Base-by-base conservation (phyloP, 2,888 invertebrate genomes). In the Chymomyza caudatula region DNA sequence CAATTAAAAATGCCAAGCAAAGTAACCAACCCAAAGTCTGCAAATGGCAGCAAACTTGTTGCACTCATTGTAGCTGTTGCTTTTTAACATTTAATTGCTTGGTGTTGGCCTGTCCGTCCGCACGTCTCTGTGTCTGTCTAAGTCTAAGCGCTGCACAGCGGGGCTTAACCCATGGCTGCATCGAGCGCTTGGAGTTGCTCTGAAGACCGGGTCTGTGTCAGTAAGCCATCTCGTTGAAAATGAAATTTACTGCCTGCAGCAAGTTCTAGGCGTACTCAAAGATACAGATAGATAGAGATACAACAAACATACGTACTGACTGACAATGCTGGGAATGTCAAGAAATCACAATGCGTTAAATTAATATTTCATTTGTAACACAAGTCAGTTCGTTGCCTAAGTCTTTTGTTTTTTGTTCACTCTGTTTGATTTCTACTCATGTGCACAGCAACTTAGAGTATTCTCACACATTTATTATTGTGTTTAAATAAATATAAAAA, bases 281-380 rank as follows among this genome's bases (percentile, higher is more conserved):
- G 4, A 56, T 13, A 15, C 8, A 25, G 17, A 22, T 20, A 42
- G 43, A 25, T 25, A 22, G 22, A 23, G 25, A 43, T n/a, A 47
- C 17, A 19, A 51, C 15, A 17, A 22, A 51, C 17, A n/a, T n/a
- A 8, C 17, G 11, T 20, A 4, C 51, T 4, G 19, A 13, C 51
- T 13, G 20, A 56, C 55, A 83, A 83, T 85, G 82, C 71, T 83
- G 85, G 73, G 82, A 83, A 83, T 80, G 73, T 73, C 78, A 72
- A 73, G 76, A 78, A 78, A 80, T 85, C 73, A 66, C 75, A 73
- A 69, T 68, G 65, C 83, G 71, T 71, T 77, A 78, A 83, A 69
- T 80, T 68, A 83, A 84, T 71, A 69, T 61, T 47, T 58, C 54
- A 58, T 29, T 19, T 23, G 25, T 37, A 37, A 37, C 29, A 37